Evolutionary conservation across 2,113 vertebrate species (phyloP).

Genomic region (Dromiciops gliroides): DNA sequence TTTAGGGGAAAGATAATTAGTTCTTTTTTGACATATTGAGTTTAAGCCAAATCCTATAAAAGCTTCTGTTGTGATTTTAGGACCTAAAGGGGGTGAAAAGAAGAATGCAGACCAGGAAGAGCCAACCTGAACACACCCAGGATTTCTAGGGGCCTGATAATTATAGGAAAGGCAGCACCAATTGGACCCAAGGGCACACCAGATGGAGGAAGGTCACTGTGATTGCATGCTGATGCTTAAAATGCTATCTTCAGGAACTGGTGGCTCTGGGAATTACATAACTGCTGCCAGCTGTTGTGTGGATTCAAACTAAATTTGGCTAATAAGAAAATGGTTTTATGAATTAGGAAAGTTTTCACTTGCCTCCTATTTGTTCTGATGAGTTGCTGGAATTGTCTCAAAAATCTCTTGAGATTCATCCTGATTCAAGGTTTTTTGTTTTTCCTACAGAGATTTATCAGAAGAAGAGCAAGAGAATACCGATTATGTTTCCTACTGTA

Average conservation of each 20-base stretch:
- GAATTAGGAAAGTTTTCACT: slow-evolving; percentile 24
- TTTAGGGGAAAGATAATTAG: neutral
- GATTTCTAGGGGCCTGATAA: slow-evolving; percentile 1
- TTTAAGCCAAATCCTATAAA: neutral
- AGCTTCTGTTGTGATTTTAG: slow-evolving; percentile 12
- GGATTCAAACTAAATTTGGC: slow-evolving; percentile 58
- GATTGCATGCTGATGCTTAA: slow-evolving; percentile 59
- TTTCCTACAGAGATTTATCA: neutral
- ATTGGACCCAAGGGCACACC: slow-evolving; percentile 46
- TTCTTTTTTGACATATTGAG: neutral
- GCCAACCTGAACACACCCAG: neutral
- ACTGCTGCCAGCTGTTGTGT: slow-evolving; percentile 54
- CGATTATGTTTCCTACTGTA: neutral
- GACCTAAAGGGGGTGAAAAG: slow-evolving; percentile 2
- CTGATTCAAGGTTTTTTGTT: slow-evolving; percentile 1
- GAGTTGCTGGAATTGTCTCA: neutral
- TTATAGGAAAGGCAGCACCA: neutral
- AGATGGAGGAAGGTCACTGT: slow-evolving; percentile 38
- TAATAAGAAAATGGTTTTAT: slow-evolving; percentile 58
- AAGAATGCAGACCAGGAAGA: neutral
- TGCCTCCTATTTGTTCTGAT: slow-evolving; percentile 6
- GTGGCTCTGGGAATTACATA: slow-evolving; percentile 44
- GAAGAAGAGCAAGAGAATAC: slow-evolving; percentile 2
- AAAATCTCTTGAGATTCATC: neutral
- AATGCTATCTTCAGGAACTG: slow-evolving; percentile 45